Percentiles rank a stretch among this genome's conserved stretches.
Evolutionary conservation across 2,113 vertebrate species (phyloP).

Genomic region (Serilophus lunatus): DNA sequence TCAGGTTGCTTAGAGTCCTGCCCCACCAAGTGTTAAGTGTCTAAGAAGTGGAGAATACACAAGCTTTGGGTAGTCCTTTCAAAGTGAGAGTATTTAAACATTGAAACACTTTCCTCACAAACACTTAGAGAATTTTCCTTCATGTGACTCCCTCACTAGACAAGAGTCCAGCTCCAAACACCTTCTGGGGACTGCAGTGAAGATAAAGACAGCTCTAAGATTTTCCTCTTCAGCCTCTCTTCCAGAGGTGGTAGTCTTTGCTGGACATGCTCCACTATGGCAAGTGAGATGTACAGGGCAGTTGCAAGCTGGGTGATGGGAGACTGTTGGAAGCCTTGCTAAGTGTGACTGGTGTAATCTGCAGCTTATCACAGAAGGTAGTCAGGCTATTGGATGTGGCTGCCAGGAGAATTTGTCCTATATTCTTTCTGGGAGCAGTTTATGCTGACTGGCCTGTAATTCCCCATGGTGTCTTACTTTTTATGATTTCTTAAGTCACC

Average conservation of each 20-base stretch:
- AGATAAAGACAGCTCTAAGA: neutral
- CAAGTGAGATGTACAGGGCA: neutral
- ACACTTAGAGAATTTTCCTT: neutral
- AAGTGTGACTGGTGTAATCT: neutral
- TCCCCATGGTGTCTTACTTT: neutral
- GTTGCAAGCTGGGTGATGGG: neutral
- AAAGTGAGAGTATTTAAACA: neutral
- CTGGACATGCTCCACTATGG: neutral
- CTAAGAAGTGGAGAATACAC: neutral
- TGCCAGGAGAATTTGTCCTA: neutral
- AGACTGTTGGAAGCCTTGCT: neutral
- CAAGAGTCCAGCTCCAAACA: neutral
- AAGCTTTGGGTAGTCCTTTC: neutral
- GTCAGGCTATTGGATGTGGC: neutral
- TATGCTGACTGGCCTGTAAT: neutral
- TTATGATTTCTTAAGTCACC: neutral
- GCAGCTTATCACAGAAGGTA: neutral
- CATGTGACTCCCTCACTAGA: neutral
- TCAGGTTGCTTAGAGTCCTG: neutral
- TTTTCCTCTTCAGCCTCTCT: neutral
- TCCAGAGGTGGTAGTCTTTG: neutral
- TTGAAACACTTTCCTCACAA: accelerated
- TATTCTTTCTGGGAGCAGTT: neutral
- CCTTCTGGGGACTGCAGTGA: neutral
- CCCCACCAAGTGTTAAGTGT: neutral